phyloP scores from a whole-genome alignment of 2,113 vertebrate genomes.

The Lota lota region DNA sequence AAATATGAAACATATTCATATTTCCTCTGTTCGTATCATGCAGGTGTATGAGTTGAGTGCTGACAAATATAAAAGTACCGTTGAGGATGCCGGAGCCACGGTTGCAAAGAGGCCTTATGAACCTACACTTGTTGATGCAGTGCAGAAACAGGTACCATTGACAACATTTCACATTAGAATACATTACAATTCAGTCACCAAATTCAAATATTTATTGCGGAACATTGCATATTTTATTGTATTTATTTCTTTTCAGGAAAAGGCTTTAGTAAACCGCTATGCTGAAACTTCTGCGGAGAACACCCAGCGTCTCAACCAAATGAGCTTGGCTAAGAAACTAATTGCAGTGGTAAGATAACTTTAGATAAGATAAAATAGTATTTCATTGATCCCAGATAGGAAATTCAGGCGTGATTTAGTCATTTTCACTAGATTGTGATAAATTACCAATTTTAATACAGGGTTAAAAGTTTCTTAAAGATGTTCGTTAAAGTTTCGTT shows the following conservation, averaged over 20 bases:
- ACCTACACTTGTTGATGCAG: slow-evolving; percentile 75
- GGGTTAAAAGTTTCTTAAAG: background rate
- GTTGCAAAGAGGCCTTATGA: slow-evolving; percentile 68
- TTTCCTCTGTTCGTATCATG: slow-evolving; percentile 15
- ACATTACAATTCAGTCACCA: background rate
- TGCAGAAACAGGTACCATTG: slow-evolving; percentile 81
- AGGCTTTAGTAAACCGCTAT: slow-evolving; percentile 75
- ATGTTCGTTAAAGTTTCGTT: background rate
- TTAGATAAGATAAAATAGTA: background rate
- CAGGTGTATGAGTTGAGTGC: slow-evolving; percentile 86
- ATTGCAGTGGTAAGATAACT: slow-evolving; percentile 76
- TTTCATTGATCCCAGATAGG: too few species aligned
- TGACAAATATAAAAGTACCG: slow-evolving; percentile 81
- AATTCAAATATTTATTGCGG: too few species aligned
- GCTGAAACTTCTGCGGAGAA: slow-evolving; percentile 77
- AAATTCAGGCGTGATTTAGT: background rate
- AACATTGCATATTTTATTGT: background rate
- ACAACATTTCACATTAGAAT: background rate
- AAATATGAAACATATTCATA: background rate
- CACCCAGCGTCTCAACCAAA: slow-evolving; percentile 78
- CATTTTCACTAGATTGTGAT: background rate
- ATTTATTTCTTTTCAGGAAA: slow-evolving; percentile 75
- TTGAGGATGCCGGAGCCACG: slow-evolving; percentile 64
- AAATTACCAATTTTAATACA: background rate
- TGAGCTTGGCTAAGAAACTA: slow-evolving; percentile 82